Evolutionary conservation across 2,113 vertebrate genomes (phyloP).

Genomic region (Kryptolebias marmoratus): DNA sequence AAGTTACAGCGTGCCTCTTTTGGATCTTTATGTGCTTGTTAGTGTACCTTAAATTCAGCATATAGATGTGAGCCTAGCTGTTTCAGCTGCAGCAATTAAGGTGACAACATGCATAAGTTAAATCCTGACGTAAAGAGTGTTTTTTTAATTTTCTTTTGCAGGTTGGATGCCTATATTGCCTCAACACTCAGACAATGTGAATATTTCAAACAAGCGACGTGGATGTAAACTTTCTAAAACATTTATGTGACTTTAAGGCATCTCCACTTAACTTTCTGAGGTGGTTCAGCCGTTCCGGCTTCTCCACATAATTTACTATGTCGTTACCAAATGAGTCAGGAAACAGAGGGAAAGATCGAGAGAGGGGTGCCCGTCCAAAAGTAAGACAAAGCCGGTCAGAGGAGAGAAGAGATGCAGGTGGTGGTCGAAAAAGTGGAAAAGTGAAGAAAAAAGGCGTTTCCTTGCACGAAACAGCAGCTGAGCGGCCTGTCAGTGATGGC

Average conservation of each 20-base stretch:
- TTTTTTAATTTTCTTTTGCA: slow-evolving; percentile 54
- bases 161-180: slow-evolving; percentile 11
- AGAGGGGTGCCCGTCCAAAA: slow-evolving; percentile 82
- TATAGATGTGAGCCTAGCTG: neutral
- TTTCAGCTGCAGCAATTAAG: no score
- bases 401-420: slow-evolving; percentile 72
- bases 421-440: slow-evolving; percentile 63
- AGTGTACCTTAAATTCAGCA: neutral
- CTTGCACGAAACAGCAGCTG: slow-evolving; percentile 53
- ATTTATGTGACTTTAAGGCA: slow-evolving; percentile 30
- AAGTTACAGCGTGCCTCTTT: neutral
- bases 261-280: slow-evolving; percentile 9
- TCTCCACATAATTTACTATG: slow-evolving; percentile 65
- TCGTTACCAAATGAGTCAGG: slow-evolving; percentile 75
- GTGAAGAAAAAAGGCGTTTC: slow-evolving; percentile 77
- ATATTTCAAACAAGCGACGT: slow-evolving; percentile 7
- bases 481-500: slow-evolving; percentile 80
- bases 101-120: no score
- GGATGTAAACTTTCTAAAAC: slow-evolving; percentile 26
- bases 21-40: neutral
- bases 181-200: slow-evolving; percentile 12
- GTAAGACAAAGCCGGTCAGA: slow-evolving; percentile 81
- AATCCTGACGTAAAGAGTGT: neutral
- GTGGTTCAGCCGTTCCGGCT: slow-evolving; percentile 13
- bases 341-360: slow-evolving; percentile 73